Evolutionary conservation across 2,888 invertebrate species (phyloP).

Genomic region (Oeneis ivallda): DNA sequence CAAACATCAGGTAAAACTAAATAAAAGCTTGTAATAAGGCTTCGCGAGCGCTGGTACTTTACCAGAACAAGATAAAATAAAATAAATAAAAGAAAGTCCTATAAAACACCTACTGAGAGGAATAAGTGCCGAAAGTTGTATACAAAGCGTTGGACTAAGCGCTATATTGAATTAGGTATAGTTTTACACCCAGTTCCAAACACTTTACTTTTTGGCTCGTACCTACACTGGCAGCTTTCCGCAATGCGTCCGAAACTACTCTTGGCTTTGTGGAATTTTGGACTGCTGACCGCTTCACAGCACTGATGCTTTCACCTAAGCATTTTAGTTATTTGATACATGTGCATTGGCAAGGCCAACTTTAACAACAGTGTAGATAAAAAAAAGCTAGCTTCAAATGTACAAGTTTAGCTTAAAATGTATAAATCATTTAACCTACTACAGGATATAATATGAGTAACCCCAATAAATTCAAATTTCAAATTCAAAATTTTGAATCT

Average conservation of each 20-base stretch:
- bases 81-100: neutral
- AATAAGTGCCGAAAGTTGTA: neutral
- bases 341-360: neutral
- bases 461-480: no score
- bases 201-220: conserved; percentile 4
- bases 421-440: no score
- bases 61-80: no score
- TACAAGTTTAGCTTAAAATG: no score
- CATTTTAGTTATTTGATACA: conserved; percentile 7
- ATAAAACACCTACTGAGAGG: neutral
- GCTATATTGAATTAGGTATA: neutral
- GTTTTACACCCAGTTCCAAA: conserved; percentile 6
- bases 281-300: conserved; percentile 22
- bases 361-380: no score
- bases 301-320: conserved; percentile 10
- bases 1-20: no score
- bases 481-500: no score
- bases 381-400: no score
- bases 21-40: no score
- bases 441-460: no score
- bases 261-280: conserved; percentile 30
- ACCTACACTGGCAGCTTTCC: conserved; percentile 35
- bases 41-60: no score
- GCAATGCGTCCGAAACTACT: conserved; percentile 40
- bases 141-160: neutral